Evolutionary conservation across 2,888 invertebrate species (phyloP).

Genomic region (Limnephilus marmoratus): DNA sequence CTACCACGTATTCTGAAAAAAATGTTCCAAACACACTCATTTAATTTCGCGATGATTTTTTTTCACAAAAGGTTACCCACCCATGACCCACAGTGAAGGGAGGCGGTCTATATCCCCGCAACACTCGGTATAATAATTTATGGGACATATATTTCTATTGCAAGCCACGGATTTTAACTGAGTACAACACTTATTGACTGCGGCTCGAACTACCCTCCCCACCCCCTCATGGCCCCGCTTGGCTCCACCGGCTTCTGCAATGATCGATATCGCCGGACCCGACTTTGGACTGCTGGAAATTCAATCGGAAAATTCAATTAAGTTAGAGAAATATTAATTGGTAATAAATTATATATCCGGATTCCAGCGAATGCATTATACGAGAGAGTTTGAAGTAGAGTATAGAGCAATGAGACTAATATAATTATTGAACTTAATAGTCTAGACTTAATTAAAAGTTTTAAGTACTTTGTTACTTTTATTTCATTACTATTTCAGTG

Average conservation of each 20-base stretch:
- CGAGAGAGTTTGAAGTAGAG: not conserved
- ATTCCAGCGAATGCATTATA: not conserved
- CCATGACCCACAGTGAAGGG: not conserved
- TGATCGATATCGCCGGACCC: constrained; percentile 37
- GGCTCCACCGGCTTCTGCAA: constrained; percentile 19
- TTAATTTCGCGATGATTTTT: not conserved
- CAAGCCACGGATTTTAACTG: constrained; percentile 61
- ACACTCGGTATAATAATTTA: constrained; percentile 63
- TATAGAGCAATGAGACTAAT: not conserved
- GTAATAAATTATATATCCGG: not conserved
- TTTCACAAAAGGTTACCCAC: not conserved
- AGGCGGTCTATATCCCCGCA: constrained; percentile 21
- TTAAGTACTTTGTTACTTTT: too few relatives aligned
- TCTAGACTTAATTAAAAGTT: not conserved
- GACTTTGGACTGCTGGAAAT: constrained; percentile 18
- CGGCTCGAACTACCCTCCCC: constrained; percentile 3
- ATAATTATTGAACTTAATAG: not conserved
- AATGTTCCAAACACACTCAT: too few relatives aligned
- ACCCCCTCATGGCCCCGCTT: not conserved
- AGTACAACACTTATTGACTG: constrained; percentile 62
- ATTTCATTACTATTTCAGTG: too few relatives aligned
- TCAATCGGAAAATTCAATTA: not conserved
- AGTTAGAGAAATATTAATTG: not conserved
- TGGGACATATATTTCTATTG: constrained; percentile 64
- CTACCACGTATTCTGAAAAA: too few relatives aligned